phyloP scores from a whole-genome alignment of 2,888 invertebrate species.

The Dicroscelio sp. region DNA sequence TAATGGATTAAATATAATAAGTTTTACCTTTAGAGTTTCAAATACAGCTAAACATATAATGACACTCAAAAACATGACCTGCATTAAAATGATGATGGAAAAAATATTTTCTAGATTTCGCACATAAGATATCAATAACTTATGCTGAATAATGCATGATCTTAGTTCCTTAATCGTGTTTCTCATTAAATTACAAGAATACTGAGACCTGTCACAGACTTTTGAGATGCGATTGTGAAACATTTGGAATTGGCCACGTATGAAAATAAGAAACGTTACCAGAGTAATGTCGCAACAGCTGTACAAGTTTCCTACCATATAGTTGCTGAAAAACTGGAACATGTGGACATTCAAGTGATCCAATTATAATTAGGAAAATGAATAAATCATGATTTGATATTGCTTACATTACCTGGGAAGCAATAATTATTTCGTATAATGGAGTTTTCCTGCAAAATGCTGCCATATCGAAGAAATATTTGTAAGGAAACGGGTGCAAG shows the following conservation, averaged over 20 bases:
- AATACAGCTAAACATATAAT: slow-evolving; percentile 41
- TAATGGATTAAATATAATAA: no score
- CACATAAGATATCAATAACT: background rate
- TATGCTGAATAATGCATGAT: slow-evolving; percentile 9
- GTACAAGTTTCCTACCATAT: slow-evolving; percentile 29
- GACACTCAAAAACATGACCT: slow-evolving; percentile 45
- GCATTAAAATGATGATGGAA: slow-evolving; percentile 45
- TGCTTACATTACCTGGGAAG: slow-evolving; percentile 3
- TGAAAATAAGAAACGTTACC: slow-evolving; percentile 7
- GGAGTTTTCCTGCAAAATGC: slow-evolving; percentile 3
- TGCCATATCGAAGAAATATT: slow-evolving; percentile 5
- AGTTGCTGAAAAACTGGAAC: slow-evolving; percentile 32
- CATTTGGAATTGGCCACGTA: slow-evolving; percentile 32
- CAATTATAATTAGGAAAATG: background rate
- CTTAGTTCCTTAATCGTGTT: background rate
- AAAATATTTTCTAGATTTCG: slow-evolving; percentile 18
- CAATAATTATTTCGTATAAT: background rate
- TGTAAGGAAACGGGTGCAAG: background rate
- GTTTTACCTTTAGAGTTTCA: slow-evolving; percentile 11
- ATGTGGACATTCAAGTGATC: background rate
- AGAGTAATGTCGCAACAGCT: slow-evolving; percentile 28
- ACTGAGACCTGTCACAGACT: background rate
- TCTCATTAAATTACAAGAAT: background rate
- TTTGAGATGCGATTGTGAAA: slow-evolving; percentile 17
- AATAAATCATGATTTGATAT: no score